A percentile compares a stretch with the other conserved stretches of the same genome.
phyloP scores from a whole-genome alignment of 2,113 vertebrate genomes.

The Ceyx margarethae region DNA sequence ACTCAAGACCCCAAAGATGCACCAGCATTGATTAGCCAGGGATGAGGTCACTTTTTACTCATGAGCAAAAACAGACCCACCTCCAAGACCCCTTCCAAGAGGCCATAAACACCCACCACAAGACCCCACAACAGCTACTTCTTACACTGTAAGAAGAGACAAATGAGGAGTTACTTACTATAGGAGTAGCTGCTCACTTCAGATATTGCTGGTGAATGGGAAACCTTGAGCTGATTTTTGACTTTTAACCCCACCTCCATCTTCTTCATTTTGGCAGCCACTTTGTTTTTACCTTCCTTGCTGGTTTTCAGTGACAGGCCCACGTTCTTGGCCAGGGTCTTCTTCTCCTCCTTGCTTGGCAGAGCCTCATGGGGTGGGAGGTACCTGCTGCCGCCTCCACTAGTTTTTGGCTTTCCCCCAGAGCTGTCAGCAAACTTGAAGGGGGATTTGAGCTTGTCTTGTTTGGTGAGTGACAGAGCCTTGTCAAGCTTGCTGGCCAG shows the following conservation, averaged over 20 bases:
- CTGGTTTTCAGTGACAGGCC: slow-evolving; percentile 74
- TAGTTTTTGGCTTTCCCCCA: slow-evolving; percentile 71
- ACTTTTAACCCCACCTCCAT: slow-evolving; percentile 81
- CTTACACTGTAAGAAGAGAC: not conserved
- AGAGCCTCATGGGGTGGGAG: slow-evolving; percentile 70
- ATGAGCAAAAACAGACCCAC: not conserved
- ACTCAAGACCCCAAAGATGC: not conserved
- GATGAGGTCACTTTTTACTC: not conserved
- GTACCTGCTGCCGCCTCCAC: slow-evolving; percentile 72
- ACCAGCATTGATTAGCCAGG: not conserved
- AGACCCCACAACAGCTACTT: not conserved
- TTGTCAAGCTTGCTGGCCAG: slow-evolving; percentile 92
- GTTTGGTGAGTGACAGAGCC: slow-evolving; percentile 90
- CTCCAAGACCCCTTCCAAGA: not conserved
- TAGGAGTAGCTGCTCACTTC: slow-evolving; percentile 97
- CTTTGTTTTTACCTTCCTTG: slow-evolving; percentile 89
- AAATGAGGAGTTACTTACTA: slow-evolving; percentile 82
- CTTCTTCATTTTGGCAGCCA: slow-evolving; percentile 81
- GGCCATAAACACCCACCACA: not conserved
- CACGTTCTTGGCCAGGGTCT: slow-evolving; percentile 78
- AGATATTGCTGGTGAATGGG: slow-evolving; percentile 88
- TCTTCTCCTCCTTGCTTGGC: slow-evolving; percentile 77
- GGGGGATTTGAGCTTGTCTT: slow-evolving; percentile 82
- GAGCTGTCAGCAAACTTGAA: slow-evolving; percentile 80
- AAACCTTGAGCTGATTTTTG: slow-evolving; percentile 86